These are phyloP conservation scores for Eumerus sabulonum DNA, from an alignment of 2,888 invertebrate genomes.

Conservation along the genomic window DNA sequence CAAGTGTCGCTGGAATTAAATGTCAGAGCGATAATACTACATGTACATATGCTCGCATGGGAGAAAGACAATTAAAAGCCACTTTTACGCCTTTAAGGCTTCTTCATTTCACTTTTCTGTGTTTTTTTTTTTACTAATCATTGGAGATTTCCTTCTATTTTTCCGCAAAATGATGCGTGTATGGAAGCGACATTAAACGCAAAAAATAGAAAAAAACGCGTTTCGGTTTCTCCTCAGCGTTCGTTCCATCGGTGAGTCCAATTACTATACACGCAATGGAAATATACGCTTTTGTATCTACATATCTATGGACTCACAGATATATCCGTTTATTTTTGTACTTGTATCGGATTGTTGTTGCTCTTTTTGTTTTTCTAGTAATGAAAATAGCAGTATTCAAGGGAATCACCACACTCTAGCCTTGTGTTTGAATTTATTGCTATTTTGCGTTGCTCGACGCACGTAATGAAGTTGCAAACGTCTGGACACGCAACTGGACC, in stretches of 20 bases:
- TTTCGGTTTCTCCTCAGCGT: background rate
- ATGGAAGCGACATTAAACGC: too few species aligned
- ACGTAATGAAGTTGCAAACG: slow-evolving; percentile 44
- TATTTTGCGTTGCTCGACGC: slow-evolving; percentile 6
- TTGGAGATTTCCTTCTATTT: too few species aligned
- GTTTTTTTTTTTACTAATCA: background rate
- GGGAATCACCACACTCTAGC: background rate
- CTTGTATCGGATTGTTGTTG: too few species aligned
- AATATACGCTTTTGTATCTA: too few species aligned
- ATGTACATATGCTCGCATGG: background rate
- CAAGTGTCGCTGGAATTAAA: slow-evolving; percentile 18
- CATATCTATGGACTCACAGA: too few species aligned
- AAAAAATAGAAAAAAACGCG: too few species aligned
- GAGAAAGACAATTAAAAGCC: slow-evolving; percentile 47
- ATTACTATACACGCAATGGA: too few species aligned
- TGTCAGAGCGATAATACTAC: slow-evolving; percentile 1
- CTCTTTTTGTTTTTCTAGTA: background rate
- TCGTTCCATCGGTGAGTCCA: background rate
- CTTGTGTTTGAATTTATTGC: slow-evolving; percentile 2
- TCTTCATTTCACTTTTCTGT: slow-evolving; percentile 36
- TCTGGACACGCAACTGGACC: slow-evolving; percentile 46
- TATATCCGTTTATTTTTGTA: too few species aligned
- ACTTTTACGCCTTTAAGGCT: slow-evolving; percentile 54
- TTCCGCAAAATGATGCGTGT: too few species aligned
- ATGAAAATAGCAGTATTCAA: slow-evolving; percentile 2